Evolutionary conservation across 2,113 vertebrate species (phyloP), one percentile per base, ranked within the genome.

Genomic region (Mobula hypostoma): DNA sequence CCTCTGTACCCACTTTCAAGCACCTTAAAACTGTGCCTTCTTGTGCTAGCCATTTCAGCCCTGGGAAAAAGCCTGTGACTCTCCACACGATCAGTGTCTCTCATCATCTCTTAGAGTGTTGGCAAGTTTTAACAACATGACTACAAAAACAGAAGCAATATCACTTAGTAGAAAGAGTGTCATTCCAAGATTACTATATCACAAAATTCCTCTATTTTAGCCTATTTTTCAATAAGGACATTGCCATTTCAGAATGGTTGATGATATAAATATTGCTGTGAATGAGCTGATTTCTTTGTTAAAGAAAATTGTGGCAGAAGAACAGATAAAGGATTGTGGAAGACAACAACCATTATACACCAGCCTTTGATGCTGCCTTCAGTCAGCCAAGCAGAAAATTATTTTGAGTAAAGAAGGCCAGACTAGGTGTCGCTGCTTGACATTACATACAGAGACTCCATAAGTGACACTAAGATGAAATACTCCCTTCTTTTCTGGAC

Each of bases 381-480:
- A 90, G 58, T 90, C 29, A 68, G 29, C 58, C 85, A 90, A 19
- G 85, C 85, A 66, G 85, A 90, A 90, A 90, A 90, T 90, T 66
- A 90, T 68, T 58, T 32, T 66, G 61, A 66, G 85, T 29, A 90
- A 90, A 90, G 85, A n/a, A 90, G 27, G 61, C 85, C n/a, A 66
- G 29, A 14, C 61, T 6, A 14, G 63, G 61, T 68, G 29, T 27
- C 32, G 85, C 2, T 32, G 40, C 61, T 36, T 90, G 61, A 68
- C n/a, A 32, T 68, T n/a, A 66, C 29, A n/a, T 66, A n/a, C 2
- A 17, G 32, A 90, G 19, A 58, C 61, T 32, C 63, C 85, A 90
- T 32, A 90, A 90, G 19, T 90, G 85, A 90, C 85, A 90, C 61
- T 1, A 63, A 90, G 61, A 90, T 90, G 85, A 90, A 90, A 68